Evolutionary conservation across 1,140 invertebrate genomes (phyloP).

Genomic region (Pissodes strobi): DNA sequence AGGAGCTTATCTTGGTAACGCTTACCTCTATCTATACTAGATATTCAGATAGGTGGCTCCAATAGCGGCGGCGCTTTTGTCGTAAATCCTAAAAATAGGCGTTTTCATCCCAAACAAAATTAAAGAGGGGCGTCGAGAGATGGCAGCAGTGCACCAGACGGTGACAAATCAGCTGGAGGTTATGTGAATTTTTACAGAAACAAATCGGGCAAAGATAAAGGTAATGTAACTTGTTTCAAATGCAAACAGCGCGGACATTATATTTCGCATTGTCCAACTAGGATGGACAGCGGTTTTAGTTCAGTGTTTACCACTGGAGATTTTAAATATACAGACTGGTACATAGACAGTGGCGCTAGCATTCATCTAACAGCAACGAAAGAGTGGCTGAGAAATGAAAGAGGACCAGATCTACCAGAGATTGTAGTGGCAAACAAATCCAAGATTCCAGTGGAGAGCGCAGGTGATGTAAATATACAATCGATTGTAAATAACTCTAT

Average conservation of each 20-base stretch:
- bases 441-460: conserved; percentile 8
- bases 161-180: too few species aligned
- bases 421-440: conserved; percentile 23
- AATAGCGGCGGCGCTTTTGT: conserved; percentile 4
- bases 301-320: conserved; percentile 33
- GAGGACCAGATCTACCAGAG: neutral
- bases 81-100: neutral
- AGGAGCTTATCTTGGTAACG: too few species aligned
- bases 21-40: too few species aligned
- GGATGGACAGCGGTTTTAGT: conserved; percentile 1
- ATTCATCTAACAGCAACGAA: conserved; percentile 40
- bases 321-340: conserved; percentile 40
- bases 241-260: conserved; percentile 31
- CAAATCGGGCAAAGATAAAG: too few species aligned
- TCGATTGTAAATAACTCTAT: neutral
- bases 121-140: neutral
- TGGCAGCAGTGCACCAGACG: too few species aligned
- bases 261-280: conserved; percentile 9
- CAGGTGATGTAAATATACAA: conserved; percentile 10
- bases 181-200: too few species aligned
- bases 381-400: conserved; percentile 28
- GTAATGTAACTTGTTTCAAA: conserved; percentile 19
- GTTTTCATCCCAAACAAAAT: too few species aligned
- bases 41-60: conserved; percentile 7
- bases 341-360: conserved; percentile 44